Evolutionary conservation across 2,888 invertebrate genomes (phyloP), one percentile per base, ranked within the genome.

Genomic region (Ommatoiulus sabulosus): DNA sequence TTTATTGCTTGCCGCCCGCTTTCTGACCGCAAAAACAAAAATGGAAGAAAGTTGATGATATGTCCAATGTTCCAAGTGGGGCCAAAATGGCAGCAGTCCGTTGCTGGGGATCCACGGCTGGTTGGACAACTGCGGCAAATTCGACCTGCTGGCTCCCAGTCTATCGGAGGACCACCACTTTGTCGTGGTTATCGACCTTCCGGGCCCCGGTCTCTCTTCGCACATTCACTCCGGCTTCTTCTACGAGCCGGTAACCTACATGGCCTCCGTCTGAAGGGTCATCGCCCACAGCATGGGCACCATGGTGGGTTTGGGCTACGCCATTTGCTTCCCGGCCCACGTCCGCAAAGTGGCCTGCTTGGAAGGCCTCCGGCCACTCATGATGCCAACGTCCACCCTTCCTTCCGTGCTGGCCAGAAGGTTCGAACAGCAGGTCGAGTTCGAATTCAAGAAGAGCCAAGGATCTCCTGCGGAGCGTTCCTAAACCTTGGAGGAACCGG

Each of bases 171-270:
- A n/a, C n/a, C n/a, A n/a, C n/a, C n/a, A n/a, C n/a, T n/a, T n/a
- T n/a, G n/a, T 97, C 87, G 92, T 94, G 0, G 92, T 92, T 4
- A 91, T 93, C 84, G 94, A 94, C 90, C 91, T 93, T 87, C 93
- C 93, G 12, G 94, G 97, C 0, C 97, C 94, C 91, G 94, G 94
- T 96, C 91, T 92, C 0, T 94, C 93, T 10, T 93, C 93, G 1
- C 92, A 92, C 87, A 92, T 92, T 88, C 92, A 93, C 0, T 92
- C 93, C 87, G 96, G 96, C 43, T 92, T 93, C 44, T 92, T 92
- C 93, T 97, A 96, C 92, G 93, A 96, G 89, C 96, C 96, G 92
- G 96, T 96, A 96, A 97, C 97, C 91, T 96, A 96, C n/a, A 93
- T 97, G n/a, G 93, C 95, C 17, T 92, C 96, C 0, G 93, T 97